A percentile compares a stretch with the other conserved stretches of the same genome.
These are phyloP conservation scores for Amblyopsis hoosieri DNA, from an alignment of 2,797 vertebrate genomes.

Conservation along the genomic window DNA sequence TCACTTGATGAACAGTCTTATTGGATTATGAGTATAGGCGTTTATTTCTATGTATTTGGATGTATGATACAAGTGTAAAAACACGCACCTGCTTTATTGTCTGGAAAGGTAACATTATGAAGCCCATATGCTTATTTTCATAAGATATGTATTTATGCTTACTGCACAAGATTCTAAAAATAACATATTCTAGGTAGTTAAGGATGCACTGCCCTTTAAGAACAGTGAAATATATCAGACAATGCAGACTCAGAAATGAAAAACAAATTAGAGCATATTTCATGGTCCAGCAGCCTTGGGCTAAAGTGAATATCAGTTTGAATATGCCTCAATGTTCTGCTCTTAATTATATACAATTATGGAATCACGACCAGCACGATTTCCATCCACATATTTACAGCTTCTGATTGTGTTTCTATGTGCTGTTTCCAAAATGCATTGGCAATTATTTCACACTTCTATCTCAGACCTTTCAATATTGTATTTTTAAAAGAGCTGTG, in stretches of 20 bases:
- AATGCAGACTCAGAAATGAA: slow-evolving; percentile 10
- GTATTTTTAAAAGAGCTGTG: slow-evolving; percentile 14
- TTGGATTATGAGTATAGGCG: no score
- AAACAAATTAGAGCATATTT: slow-evolving; percentile 24
- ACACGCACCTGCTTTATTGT: no score
- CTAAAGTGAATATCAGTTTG: slow-evolving; percentile 9
- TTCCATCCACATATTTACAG: background rate
- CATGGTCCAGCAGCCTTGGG: slow-evolving; percentile 4
- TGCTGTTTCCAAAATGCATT: background rate
- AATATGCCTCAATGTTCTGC: background rate
- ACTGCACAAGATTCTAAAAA: background rate
- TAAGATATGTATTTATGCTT: no score
- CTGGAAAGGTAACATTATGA: no score
- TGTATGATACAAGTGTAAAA: no score
- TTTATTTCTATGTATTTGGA: no score
- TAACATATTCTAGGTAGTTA: background rate
- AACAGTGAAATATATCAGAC: slow-evolving; percentile 9
- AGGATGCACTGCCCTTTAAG: background rate
- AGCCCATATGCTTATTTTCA: no score
- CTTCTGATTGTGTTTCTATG: slow-evolving; percentile 10
- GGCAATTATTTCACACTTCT: slow-evolving; percentile 7
- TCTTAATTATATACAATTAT: slow-evolving; percentile 9
- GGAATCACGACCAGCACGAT: background rate
- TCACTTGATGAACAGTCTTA: no score
- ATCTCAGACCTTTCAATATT: slow-evolving; percentile 33